Evolutionary conservation across 2,888 invertebrate genomes (phyloP).

Genomic region (Linnaemya vulpina): DNA sequence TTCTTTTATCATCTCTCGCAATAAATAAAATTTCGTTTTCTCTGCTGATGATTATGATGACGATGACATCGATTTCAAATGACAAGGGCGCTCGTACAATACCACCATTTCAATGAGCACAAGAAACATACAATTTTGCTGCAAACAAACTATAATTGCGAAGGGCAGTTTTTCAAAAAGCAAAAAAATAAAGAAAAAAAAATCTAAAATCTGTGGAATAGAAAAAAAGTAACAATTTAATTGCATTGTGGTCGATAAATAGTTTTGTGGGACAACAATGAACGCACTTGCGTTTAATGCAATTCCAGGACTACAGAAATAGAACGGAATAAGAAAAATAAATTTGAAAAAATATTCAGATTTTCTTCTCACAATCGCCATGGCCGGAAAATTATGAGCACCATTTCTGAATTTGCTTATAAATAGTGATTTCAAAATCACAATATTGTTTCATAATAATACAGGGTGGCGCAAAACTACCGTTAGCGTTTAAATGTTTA

Average conservation of each 20-base stretch:
- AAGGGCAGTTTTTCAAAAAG: not conserved
- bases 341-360: not conserved
- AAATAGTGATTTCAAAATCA: too few species aligned
- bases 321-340: slow-evolving; percentile 1
- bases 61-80: slow-evolving; percentile 58
- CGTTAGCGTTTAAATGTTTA: too few species aligned
- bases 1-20: slow-evolving; percentile 48
- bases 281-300: slow-evolving; percentile 38
- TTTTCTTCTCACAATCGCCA: too few species aligned
- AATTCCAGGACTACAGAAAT: slow-evolving; percentile 25
- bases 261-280: slow-evolving; percentile 57
- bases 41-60: slow-evolving; percentile 47
- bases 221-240: slow-evolving; percentile 13
- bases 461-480: too few species aligned
- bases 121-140: slow-evolving; percentile 32
- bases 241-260: slow-evolving; percentile 57
- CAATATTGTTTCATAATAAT: too few species aligned
- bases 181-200: not conserved
- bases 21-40: slow-evolving; percentile 39
- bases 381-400: too few species aligned
- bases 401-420: too few species aligned
- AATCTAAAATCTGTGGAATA: not conserved
- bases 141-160: slow-evolving; percentile 6
- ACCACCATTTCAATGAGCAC: slow-evolving; percentile 39
- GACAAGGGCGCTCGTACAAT: slow-evolving; percentile 53